Conservation (phyloP, 2,888 invertebrate genomes). For the Clanis bilineata region DNA sequence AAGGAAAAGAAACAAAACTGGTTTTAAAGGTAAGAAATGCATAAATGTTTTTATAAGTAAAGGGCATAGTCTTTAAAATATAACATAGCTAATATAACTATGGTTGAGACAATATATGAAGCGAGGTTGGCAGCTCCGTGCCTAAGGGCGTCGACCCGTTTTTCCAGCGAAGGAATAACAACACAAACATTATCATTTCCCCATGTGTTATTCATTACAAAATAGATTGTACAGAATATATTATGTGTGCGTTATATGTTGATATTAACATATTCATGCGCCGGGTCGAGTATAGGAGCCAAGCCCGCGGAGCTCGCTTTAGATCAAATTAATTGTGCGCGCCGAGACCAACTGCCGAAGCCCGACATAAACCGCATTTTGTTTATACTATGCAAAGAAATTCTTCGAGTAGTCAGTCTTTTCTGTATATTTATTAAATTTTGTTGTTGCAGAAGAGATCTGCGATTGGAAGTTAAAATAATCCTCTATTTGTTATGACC, state of each 20-base stretch:
- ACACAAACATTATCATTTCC: constrained; percentile 56
- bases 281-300: constrained; percentile 8
- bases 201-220: constrained; percentile 60
- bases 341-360: neutral
- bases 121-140: constrained; percentile 14
- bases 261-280: constrained; percentile 19
- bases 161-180: constrained; percentile 49
- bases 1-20: too few species aligned
- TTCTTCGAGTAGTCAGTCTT: too few species aligned
- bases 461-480: too few species aligned
- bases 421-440: too few species aligned
- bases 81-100: neutral
- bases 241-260: constrained; percentile 22
- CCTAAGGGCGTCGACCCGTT: constrained; percentile 38
- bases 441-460: too few species aligned
- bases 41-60: too few species aligned
- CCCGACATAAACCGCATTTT: neutral
- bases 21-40: too few species aligned
- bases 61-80: neutral
- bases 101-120: constrained; percentile 14
- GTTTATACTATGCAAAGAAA: too few species aligned
- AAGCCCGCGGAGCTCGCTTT: constrained; percentile 14
- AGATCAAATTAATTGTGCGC: constrained; percentile 24
- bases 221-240: constrained; percentile 37
- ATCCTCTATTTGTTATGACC: too few species aligned